Conservation (phyloP, 2,888 invertebrate species). For the Stenotaenia linearis region DNA sequence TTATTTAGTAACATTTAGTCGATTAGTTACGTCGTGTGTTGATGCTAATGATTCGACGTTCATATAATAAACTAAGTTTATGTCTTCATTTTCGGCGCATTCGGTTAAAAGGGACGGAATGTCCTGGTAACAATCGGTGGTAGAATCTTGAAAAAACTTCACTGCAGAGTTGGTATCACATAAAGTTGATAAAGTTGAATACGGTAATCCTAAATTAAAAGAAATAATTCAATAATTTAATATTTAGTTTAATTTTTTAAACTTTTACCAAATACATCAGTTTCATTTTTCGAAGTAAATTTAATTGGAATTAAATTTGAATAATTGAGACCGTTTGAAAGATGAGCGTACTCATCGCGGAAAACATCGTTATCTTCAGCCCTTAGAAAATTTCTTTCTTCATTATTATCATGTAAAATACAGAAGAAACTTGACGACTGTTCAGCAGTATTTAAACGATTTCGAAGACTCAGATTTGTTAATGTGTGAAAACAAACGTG, state of each 20-base stretch:
- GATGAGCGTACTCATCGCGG: background rate
- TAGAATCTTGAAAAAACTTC: background rate
- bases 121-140: background rate
- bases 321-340: background rate
- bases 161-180: background rate
- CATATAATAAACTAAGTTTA: background rate
- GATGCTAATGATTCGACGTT: background rate
- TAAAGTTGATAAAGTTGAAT: background rate
- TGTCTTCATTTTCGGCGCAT: background rate
- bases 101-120: background rate
- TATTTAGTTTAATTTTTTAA: background rate
- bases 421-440: background rate
- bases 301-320: background rate
- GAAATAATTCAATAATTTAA: background rate
- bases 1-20: background rate
- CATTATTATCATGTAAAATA: background rate
- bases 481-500: background rate
- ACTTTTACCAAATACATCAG: background rate
- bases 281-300: background rate
- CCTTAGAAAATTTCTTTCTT: background rate
- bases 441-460: background rate
- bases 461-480: background rate
- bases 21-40: background rate
- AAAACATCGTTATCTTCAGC: background rate
- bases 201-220: background rate